Evolutionary conservation across 1,140 invertebrate genomes (phyloP), one percentile per base, ranked within the genome.

Genomic region (Leptoteleia sp.): DNA sequence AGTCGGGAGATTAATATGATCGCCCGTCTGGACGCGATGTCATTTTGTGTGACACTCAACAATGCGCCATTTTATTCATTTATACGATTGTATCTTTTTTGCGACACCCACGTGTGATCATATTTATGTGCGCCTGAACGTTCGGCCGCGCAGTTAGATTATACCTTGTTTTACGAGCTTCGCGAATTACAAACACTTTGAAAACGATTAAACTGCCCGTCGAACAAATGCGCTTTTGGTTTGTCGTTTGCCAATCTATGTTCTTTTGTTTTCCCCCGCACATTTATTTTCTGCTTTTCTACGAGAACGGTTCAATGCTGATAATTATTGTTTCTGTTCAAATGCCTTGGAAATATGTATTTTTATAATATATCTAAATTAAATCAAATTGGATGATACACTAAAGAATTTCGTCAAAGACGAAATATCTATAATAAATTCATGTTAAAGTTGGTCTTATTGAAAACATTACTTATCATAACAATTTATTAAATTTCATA

Each of bases 11-110:
- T 72, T 72, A 72, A 62, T 62, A 62, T 62, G 68, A 72, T 40
- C 68, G 67, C 13, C 19, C 37, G 57, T 3, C n/a, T 29, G 55
- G 54, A 61, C 42, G 19, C 47, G 35, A 72, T 72, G 62, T 72
- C 68, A 47, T 29, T 54, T 72, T 54, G 35, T 35, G n/a, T 27
- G 29, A n/a, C 31, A 19, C 13, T n/a, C 31, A 54, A 33, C 27
- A 59, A 70, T 17, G 27, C 19, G 27, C 54, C 29, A 59, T 72
- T 72, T 62, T 62, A 54, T 62, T 62, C 67, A 54, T 71, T 71
- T 62, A 61, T 62, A 54, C 67, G 37, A 52, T 72, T 72, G 37
- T 72, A 55, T 55, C 57, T 54, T 64, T n/a, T 72, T 72, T 62
- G 38, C 8, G 12, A 57, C 17, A 11, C 9, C 13, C 29, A 5